Evolutionary conservation across 2,888 invertebrate genomes (phyloP), one percentile per base, ranked within the genome.

Genomic region (Lymantria monacha): DNA sequence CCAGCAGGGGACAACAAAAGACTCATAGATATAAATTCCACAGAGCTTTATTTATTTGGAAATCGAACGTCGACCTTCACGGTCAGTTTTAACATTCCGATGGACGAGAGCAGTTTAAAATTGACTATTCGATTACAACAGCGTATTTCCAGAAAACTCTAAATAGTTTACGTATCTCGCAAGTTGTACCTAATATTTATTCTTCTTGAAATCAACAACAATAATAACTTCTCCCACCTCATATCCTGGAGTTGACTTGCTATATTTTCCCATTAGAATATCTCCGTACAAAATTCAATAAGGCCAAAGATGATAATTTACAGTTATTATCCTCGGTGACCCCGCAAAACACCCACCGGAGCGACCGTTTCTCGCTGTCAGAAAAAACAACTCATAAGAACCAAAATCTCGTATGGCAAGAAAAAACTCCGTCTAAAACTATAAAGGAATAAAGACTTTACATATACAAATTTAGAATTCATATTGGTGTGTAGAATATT

Each of bases 301-400:
- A 89, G 81, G 78, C 83, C 79, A 81, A 72, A 78, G 82, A 85
- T 81, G 83, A 89, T 90, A 88, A 90, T 90, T 89, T 90, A 89
- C 89, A 85, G 89, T 90, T 90, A 91, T 90, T 91, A 90, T 86
- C 87, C 81, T 81, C 83, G 78, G 80, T 89, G 90, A 90, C 89
- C 90, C 89, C 88, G 88, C 88, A 85, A 88, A 87, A 89, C 88
- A 88, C 87, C 87, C 87, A 87, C 87, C 81, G 83, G 76, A 84
- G 76, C 77, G 79, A 74, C 79, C 73, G 66, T 66, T 79, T 78
- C 76, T 81, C 77, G 81, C 83, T 81, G 87, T 86, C 84, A 87
- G 81, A 85, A 88, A 88, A 85, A 88, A 84, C 75, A 71, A 80
- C 73, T 69, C 62, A 83, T 83, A 86, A 84, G 76, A 81, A 83